Evolutionary conservation across 2,888 invertebrate genomes (phyloP), one percentile per base, ranked within the genome.

Genomic region (Crocallis elinguaria): DNA sequence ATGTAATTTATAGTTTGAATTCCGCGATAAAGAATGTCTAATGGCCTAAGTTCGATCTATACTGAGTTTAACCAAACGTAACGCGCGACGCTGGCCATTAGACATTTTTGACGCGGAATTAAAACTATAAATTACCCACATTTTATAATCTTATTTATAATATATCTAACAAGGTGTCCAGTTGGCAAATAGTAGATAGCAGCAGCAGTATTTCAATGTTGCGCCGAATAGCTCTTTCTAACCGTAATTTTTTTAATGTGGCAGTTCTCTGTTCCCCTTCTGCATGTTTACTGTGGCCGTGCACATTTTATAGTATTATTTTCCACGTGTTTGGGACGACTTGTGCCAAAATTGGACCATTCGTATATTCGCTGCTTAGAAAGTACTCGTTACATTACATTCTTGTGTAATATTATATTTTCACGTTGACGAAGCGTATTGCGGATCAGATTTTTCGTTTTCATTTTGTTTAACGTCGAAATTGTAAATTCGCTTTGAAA

Each of bases 291-390:
- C 21, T 32, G 30, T 29, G 12, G 12, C 6, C 9, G 25, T 23
- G 19, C 56, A 49, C 46, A 58, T 76, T 64, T 64, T 58, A 70
- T 77, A 82, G 79, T 84, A 85, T 88, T 88, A 84, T 83, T 83
- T 79, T 75, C 75, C 67, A 73, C 72, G 69, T 77, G 72, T 75
- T 73, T 78, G 69, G 73, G 71, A 75, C 73, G 75, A 62, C 74
- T 64, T 84, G 90, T 89, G 89, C 89, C 89, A 90, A 90, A 90
- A 81, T 68, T 60, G 87, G 86, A 88, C 87, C 86, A 86, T 82
- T 73, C 67, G 66, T 73, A 69, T 67, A 73, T 72, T 71, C 74
- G 78, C 80, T 75, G 70, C 66, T 77, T 70, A 74, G 71, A 73
- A 68, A 62, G 66, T 62, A 57, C 64, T 57, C 57, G 67, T 66